Base-by-base conservation (phyloP, 1,140 invertebrate species). In the Meloidogyne exigua region DNA sequence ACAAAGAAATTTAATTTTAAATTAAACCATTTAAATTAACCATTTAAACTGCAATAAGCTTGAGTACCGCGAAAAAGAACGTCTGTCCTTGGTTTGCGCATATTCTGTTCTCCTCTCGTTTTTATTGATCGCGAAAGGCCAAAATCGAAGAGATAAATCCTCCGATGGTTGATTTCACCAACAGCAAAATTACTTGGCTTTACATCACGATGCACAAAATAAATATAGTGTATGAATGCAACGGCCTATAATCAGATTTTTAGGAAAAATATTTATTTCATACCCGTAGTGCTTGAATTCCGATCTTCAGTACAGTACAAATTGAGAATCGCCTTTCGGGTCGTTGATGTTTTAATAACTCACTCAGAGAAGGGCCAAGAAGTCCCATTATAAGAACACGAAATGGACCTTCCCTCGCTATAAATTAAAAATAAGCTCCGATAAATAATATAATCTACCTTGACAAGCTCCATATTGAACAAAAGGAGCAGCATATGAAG, bases 381-480 rank as follows among this genome's bases (percentile, higher is more conserved):
- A 57, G 49, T 57, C 49, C 49, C 49, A 57, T 57, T 57, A 57
- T 57, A n/a, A 57, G 49, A n/a, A 57, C 49, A n/a, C 49, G 49
- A n/a, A 57, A 57, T 4, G 18, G 18, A 57, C 49, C 42, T 57
- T 57, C 49, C 7, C n/a, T 57, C 18, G 44, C 44, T 49, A 18
- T 18, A 49, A 49, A n/a, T 7, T 18, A 57, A 9, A 57, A 57
- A n/a, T 57, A n/a, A n/a, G n/a, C n/a, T n/a, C n/a, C 13, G 7
- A 57, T 1, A n/a, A n/a, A n/a, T 7, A 57, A 9, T 7, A 57
- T 2, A 57, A n/a, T 7, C n/a, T 57, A 57, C 49, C n/a, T 57
- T 57, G 49, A 57, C 49, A 57, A 57, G 4, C 5, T n/a, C 49
- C 49, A 57, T 57, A 57, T 57, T 57, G 18, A 1, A 18, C 13